Conservation (phyloP, 2,113 vertebrate species). For the Isurus oxyrinchus region DNA sequence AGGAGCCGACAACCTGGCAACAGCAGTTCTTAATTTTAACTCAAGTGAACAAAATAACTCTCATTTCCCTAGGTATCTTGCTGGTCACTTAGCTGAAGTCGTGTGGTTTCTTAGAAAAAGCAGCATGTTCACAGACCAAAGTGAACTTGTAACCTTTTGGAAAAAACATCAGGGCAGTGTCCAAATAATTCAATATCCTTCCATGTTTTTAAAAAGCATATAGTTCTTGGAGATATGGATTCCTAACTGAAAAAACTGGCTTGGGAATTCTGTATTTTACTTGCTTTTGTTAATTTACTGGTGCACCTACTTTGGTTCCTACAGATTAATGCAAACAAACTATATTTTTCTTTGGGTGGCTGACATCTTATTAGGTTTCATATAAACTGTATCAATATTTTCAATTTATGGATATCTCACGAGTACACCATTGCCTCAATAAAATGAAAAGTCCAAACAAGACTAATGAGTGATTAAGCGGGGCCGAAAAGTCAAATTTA, state of each 20-base stretch:
- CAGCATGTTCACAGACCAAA: no score
- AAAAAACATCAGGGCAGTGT: no score
- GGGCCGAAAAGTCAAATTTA: neutral
- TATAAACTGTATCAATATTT: neutral
- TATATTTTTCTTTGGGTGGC: neutral
- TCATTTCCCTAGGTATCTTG: no score
- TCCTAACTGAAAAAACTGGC: neutral
- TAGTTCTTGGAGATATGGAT: neutral
- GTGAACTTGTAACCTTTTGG: no score
- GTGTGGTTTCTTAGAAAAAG: no score
- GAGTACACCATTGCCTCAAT: neutral
- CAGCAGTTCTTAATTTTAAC: no score
- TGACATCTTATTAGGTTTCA: neutral
- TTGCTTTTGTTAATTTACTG: neutral
- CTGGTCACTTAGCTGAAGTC: no score
- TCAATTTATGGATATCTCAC: neutral
- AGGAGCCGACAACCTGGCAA: no score
- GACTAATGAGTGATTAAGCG: neutral
- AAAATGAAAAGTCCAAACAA: neutral
- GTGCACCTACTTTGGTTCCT: neutral
- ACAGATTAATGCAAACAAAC: neutral
- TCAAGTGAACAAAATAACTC: no score
- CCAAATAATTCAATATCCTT: no score
- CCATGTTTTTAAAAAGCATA: no score
- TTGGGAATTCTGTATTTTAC: neutral